Evolutionary conservation across 2,797 vertebrate genomes (phyloP).

Genomic region (Lerista edwardsae): DNA sequence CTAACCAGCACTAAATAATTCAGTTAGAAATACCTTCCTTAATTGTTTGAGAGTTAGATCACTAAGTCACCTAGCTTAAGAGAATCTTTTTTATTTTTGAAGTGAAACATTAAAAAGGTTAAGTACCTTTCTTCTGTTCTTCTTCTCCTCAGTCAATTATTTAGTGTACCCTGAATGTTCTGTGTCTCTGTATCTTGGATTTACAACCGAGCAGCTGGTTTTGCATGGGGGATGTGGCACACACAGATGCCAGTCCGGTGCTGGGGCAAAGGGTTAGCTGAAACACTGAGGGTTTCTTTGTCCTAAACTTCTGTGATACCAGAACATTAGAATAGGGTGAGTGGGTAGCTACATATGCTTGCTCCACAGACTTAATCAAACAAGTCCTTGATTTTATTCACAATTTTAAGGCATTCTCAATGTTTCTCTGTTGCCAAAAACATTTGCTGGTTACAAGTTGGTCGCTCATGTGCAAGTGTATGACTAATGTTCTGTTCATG

Average conservation of each 20-base stretch:
- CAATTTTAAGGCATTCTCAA: constrained; percentile 63
- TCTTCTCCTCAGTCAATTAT: constrained; percentile 3
- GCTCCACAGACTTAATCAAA: constrained; percentile 54
- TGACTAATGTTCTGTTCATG: constrained; percentile 72
- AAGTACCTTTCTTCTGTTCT: background rate
- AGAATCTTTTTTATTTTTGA: constrained; percentile 56
- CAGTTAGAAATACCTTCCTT: constrained; percentile 49
- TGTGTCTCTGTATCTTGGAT: constrained; percentile 39
- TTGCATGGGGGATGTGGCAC: constrained; percentile 31
- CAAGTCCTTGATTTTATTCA: constrained; percentile 62
- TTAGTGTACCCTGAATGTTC: constrained; percentile 43
- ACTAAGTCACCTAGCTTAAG: constrained; percentile 31
- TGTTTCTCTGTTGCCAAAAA: constrained; percentile 75
- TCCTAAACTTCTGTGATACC: background rate
- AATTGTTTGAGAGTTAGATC: constrained; percentile 47
- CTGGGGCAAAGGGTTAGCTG: constrained; percentile 43
- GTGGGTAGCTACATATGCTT: constrained; percentile 51
- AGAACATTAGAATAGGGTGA: constrained; percentile 43
- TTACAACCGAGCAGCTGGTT: constrained; percentile 47
- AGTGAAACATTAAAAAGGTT: constrained; percentile 34
- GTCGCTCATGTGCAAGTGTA: constrained; percentile 72
- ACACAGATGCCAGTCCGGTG: constrained; percentile 34
- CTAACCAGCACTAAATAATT: constrained; percentile 52
- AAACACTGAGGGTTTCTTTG: constrained; percentile 15
- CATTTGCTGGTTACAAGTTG: constrained; percentile 64